A percentile compares a stretch with the other conserved stretches of the same genome.
Conservation (phyloP, 2,888 invertebrate genomes). For the Nudaria mundana region DNA sequence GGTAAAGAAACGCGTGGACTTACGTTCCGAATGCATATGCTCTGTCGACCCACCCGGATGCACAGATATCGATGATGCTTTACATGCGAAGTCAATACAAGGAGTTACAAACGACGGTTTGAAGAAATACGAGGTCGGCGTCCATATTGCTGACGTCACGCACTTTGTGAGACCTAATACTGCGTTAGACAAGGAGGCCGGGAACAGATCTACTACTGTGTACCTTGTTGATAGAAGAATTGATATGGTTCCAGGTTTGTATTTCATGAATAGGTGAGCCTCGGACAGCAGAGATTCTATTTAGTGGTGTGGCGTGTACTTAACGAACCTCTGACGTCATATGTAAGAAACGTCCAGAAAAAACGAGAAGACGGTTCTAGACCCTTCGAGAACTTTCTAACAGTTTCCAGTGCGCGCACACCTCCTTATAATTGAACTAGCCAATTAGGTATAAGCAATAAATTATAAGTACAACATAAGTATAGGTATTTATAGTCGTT, state of each 20-base stretch:
- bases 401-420: too few relatives aligned
- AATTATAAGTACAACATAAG: too few relatives aligned
- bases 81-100: conserved; percentile 90
- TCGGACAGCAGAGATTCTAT: too few relatives aligned
- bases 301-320: too few relatives aligned
- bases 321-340: too few relatives aligned
- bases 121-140: conserved; percentile 86
- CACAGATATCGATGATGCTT: conserved; percentile 99
- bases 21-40: conserved; percentile 92
- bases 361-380: too few relatives aligned
- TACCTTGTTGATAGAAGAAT: conserved; percentile 96
- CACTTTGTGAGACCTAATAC: conserved; percentile 97
- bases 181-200: conserved; percentile 95
- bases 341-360: too few relatives aligned
- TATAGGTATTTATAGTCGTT: too few relatives aligned
- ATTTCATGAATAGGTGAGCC: too few relatives aligned
- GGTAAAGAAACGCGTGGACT: conserved; percentile 88
- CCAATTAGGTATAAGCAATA: too few relatives aligned
- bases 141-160: conserved; percentile 99
- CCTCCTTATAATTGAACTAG: too few relatives aligned
- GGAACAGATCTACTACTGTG: conserved; percentile 96
- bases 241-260: conserved; percentile 88
- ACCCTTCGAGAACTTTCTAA: too few relatives aligned
- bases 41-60: conserved; percentile 99
- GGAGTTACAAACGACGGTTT: conserved; percentile 71